A percentile compares a stretch with the other conserved stretches of the same genome.
These are phyloP conservation scores for Hydropotes inermis DNA, from an alignment of 2,113 vertebrate genomes.

Conservation along the genomic window DNA sequence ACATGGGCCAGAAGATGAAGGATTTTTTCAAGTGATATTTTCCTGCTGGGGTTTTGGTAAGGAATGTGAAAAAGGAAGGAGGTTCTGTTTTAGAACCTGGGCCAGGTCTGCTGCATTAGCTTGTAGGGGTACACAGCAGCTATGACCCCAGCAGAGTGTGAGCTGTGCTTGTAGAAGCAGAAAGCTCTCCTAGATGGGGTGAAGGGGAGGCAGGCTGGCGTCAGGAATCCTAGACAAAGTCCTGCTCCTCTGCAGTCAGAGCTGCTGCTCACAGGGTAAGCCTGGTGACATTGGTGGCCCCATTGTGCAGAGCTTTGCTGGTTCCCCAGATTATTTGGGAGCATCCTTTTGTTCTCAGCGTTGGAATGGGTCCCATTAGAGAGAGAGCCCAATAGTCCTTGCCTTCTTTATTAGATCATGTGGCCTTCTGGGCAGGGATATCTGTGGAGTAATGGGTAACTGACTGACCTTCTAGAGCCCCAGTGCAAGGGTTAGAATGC, in stretches of 20 bases:
- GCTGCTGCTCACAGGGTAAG: neutral
- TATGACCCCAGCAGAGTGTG: accelerated
- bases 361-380: neutral
- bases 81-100: neutral
- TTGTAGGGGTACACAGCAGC: neutral
- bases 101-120: neutral
- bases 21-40: neutral
- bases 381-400: neutral
- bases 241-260: neutral
- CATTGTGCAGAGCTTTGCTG: neutral
- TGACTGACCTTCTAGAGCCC: neutral
- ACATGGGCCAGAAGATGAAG: neutral
- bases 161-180: neutral
- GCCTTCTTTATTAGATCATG: neutral
- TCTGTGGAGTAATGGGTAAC: neutral
- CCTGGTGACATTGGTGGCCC: neutral
- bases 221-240: neutral
- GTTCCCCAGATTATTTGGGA: neutral
- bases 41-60: neutral
- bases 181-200: neutral
- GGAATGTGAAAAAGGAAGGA: neutral
- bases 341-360: neutral
- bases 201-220: neutral
- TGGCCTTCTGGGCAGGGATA: neutral
- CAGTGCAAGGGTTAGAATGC: neutral